These are phyloP conservation scores for Antrozous pallidus DNA, from an alignment of 2,797 vertebrate genomes.

Conservation along the genomic window DNA sequence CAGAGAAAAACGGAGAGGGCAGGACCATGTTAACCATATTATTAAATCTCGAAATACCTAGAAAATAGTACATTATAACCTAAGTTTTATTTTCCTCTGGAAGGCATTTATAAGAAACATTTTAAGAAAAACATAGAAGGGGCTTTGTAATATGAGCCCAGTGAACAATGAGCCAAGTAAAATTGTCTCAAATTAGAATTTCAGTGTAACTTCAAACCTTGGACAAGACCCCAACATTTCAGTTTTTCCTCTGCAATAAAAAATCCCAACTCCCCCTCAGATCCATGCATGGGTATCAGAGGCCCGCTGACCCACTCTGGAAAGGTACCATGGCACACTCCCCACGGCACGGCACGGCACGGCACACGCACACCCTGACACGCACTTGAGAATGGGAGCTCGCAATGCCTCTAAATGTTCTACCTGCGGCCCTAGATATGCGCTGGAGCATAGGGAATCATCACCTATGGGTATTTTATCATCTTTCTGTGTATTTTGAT, in stretches of 20 bases:
- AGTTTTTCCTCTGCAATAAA: neutral
- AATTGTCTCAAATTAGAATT: neutral
- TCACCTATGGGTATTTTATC: too few species aligned
- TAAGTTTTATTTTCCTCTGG: neutral
- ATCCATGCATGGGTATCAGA: too few species aligned
- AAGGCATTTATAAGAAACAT: neutral
- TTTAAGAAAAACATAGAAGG: neutral
- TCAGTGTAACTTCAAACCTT: neutral
- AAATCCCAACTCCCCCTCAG: neutral
- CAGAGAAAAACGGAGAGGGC: neutral
- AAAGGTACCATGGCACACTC: neutral
- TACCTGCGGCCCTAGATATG: fast-evolving
- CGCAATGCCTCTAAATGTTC: fast-evolving
- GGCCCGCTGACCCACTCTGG: neutral
- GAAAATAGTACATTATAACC: neutral
- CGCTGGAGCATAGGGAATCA: too few species aligned
- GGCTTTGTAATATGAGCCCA: neutral
- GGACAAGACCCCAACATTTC: neutral
- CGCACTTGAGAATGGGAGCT: conserved; percentile 50
- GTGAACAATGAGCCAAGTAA: neutral
- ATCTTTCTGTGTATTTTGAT: neutral
- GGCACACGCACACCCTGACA: neutral
- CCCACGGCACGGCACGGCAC: neutral
- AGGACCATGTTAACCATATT: neutral
- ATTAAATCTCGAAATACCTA: neutral